Evolutionary conservation across 2,113 vertebrate genomes (phyloP).

Genomic region (Apodemus sylvaticus): DNA sequence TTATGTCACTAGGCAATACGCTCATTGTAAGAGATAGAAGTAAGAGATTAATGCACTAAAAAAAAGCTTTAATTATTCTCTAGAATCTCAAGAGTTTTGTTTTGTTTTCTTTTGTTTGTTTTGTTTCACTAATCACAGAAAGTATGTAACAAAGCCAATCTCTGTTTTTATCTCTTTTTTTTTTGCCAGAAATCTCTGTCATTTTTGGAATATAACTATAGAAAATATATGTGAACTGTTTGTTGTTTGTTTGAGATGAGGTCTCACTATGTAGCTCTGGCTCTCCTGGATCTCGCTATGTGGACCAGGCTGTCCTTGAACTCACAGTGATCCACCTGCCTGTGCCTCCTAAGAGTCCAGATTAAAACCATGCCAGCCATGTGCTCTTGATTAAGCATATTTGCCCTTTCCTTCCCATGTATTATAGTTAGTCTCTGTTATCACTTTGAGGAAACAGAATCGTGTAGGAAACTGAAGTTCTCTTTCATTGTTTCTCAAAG

Average conservation of each 20-base stretch:
- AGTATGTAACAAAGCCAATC: neutral
- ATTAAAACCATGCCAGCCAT: neutral
- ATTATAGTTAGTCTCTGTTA: neutral
- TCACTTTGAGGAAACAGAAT: neutral
- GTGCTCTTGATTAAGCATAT: neutral
- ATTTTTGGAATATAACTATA: neutral
- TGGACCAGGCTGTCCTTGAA: neutral
- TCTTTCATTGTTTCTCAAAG: neutral
- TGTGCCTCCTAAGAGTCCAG: neutral
- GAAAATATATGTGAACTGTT: neutral
- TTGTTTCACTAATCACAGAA: neutral
- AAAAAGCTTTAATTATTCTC: conserved; percentile 37
- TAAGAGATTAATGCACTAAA: neutral
- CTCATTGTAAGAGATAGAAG: conserved; percentile 8
- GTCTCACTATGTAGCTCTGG: neutral
- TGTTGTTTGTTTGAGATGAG: neutral
- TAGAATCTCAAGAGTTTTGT: neutral
- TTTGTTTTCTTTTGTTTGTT: neutral
- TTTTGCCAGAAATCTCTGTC: neutral
- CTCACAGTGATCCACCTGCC: neutral
- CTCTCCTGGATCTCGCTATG: neutral
- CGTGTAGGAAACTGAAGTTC: neutral
- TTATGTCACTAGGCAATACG: conserved; percentile 2
- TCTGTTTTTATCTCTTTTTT: neutral
- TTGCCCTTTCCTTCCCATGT: neutral